Percentiles rank a stretch among this genome's conserved stretches.
phyloP scores from a whole-genome alignment of 2,797 vertebrate genomes.

The Nasua narica region DNA sequence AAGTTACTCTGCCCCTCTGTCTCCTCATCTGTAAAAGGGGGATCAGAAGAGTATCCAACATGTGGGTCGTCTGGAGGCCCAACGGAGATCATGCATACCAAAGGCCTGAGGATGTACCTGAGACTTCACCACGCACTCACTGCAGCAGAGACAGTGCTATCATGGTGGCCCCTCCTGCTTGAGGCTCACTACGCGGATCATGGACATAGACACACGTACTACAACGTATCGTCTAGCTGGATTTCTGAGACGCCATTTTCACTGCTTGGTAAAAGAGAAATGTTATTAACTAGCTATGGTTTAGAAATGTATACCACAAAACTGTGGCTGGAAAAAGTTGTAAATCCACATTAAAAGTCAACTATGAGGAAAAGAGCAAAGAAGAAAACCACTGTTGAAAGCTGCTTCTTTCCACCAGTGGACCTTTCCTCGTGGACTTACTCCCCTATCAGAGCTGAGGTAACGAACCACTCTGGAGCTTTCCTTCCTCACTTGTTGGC shows the following conservation, averaged over 20 bases:
- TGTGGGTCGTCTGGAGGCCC: neutral
- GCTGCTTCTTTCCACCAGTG: neutral
- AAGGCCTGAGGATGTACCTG: neutral
- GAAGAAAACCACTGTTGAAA: conserved; percentile 57
- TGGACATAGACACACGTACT: neutral
- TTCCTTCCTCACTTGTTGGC: neutral
- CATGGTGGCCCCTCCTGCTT: neutral
- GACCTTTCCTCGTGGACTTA: conserved; percentile 1
- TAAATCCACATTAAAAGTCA: conserved; percentile 48
- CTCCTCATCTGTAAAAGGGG: neutral
- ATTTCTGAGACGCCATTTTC: conserved; percentile 47
- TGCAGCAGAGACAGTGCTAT: neutral
- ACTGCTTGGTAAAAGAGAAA: conserved; percentile 36
- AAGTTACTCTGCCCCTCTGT: neutral
- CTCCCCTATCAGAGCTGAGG: neutral
- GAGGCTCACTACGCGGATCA: neutral
- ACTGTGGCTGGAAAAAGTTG: neutral
- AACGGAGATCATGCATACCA: neutral
- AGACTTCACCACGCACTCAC: neutral
- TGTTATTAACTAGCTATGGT: conserved; percentile 1
- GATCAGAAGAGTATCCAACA: neutral
- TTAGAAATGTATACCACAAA: neutral
- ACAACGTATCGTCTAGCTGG: neutral
- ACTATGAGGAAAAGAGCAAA: conserved; percentile 48
- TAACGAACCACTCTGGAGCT: conserved; percentile 32